Evolutionary conservation across 2,888 invertebrate species (phyloP).

Genomic region (Chorisops tibialis): DNA sequence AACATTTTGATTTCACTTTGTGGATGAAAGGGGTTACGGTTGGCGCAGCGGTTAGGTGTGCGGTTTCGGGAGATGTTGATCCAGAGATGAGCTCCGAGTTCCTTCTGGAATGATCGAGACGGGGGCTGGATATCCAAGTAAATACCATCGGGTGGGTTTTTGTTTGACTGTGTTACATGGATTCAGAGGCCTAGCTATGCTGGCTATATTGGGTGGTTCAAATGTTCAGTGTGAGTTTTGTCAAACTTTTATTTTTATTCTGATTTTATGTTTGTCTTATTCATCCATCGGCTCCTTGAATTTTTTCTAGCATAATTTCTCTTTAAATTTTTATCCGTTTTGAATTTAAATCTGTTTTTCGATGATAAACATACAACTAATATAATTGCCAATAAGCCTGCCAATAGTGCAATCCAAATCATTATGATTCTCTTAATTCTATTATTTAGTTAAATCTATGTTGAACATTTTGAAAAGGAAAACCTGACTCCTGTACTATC

Average conservation of each 20-base stretch:
- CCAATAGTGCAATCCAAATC: no score
- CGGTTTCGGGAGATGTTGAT: slow-evolving; percentile 15
- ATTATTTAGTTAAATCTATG: no score
- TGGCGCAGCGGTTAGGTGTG: slow-evolving; percentile 12
- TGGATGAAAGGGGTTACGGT: neutral
- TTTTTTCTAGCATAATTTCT: no score
- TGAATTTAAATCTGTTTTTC: no score
- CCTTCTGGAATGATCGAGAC: neutral
- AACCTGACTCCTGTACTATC: no score
- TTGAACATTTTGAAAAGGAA: no score
- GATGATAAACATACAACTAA: no score
- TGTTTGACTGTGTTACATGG: slow-evolving; percentile 8
- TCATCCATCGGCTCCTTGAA: no score
- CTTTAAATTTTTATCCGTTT: no score
- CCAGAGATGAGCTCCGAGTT: slow-evolving; percentile 17
- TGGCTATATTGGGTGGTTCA: slow-evolving; percentile 25
- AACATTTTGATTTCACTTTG: slow-evolving; percentile 1
- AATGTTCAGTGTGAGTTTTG: slow-evolving; percentile 22
- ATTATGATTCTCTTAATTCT: no score
- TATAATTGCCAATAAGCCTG: no score
- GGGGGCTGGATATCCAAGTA: neutral
- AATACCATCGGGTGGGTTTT: slow-evolving; percentile 12
- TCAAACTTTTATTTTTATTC: neutral
- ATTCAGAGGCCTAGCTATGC: slow-evolving; percentile 7
- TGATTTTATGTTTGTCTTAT: neutral